Evolutionary conservation across 2,888 invertebrate species (phyloP).

Genomic region (Watsonalla cultraria): DNA sequence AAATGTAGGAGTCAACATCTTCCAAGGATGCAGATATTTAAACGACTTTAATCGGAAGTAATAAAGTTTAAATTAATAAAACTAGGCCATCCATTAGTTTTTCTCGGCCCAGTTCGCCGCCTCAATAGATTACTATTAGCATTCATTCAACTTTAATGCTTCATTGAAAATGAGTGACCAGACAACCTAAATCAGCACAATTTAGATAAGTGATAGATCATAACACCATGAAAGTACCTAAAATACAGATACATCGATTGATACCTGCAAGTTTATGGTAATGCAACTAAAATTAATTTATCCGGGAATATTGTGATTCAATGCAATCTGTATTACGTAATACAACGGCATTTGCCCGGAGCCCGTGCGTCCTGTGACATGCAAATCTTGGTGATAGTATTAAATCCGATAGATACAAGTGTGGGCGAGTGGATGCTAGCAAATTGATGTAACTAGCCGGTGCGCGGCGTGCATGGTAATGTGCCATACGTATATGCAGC

Average conservation of each 20-base stretch:
- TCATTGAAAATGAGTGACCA: background rate
- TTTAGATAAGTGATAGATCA: background rate
- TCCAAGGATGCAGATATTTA: background rate
- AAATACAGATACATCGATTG: background rate
- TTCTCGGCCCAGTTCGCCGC: background rate
- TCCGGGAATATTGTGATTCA: slow-evolving; percentile 45
- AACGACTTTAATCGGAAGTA: background rate
- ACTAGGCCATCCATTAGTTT: slow-evolving; percentile 1
- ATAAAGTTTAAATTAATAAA: background rate
- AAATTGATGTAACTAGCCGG: slow-evolving; percentile 65
- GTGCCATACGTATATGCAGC: slow-evolving; percentile 19
- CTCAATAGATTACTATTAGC: slow-evolving; percentile 1
- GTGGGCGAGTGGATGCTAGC: slow-evolving; percentile 45
- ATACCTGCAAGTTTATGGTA: slow-evolving; percentile 29
- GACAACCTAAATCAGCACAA: background rate
- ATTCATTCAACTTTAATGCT: background rate
- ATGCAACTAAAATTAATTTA: slow-evolving; percentile 40
- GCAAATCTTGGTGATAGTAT: slow-evolving; percentile 76
- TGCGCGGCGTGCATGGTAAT: slow-evolving; percentile 43
- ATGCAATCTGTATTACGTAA: slow-evolving; percentile 51
- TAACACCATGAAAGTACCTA: background rate
- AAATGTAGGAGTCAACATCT: too few relatives aligned
- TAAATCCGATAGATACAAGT: slow-evolving; percentile 66
- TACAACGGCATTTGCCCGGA: slow-evolving; percentile 49
- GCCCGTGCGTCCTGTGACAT: slow-evolving; percentile 64